phyloP scores from a whole-genome alignment of 2,113 vertebrate species.

The Pelecanoides urinatrix region DNA sequence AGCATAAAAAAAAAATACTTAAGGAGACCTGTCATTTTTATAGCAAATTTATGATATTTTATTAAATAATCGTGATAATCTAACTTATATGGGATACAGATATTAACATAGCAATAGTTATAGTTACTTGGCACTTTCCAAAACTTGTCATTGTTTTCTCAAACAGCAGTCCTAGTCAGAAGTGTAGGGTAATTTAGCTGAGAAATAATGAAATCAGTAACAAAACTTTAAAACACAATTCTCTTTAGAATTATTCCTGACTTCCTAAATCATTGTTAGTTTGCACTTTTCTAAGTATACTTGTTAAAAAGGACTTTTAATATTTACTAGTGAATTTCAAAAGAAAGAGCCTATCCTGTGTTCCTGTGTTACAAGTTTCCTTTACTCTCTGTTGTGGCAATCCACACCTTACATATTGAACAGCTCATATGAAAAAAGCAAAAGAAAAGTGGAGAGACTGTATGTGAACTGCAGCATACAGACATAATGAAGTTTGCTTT shows the following conservation, averaged over 20 bases:
- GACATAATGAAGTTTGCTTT: neutral
- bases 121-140: neutral
- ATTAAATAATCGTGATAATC: neutral
- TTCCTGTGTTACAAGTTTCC: neutral
- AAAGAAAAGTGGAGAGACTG: neutral
- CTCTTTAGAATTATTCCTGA: neutral
- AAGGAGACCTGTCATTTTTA: neutral
- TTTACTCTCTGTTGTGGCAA: neutral
- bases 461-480: neutral
- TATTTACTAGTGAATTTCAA: neutral
- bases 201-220: neutral
- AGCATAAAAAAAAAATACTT: neutral
- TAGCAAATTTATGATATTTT: neutral
- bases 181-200: neutral
- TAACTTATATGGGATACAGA: neutral
- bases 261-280: neutral
- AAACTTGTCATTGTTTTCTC: neutral
- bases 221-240: neutral
- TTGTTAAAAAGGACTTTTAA: neutral
- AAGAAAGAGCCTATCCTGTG: neutral
- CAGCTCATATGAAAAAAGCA: neutral
- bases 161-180: neutral
- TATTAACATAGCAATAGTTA: neutral
- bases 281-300: neutral
- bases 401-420: neutral